Base-by-base conservation (phyloP, 1,140 invertebrate genomes). In the Onthophagus taurus region DNA sequence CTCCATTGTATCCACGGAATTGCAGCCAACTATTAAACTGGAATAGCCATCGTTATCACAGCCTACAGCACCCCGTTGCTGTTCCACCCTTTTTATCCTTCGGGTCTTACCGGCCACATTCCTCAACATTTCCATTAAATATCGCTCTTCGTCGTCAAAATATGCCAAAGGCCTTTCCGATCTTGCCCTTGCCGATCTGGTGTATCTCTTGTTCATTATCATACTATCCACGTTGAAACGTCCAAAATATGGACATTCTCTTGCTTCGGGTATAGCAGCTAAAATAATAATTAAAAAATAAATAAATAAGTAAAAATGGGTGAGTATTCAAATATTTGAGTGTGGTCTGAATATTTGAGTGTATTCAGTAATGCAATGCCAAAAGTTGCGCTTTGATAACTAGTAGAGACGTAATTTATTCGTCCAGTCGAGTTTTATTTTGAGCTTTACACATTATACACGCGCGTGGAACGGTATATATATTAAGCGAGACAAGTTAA, bases 231-330 rank as follows among this genome's bases (percentile, higher is more conserved):
- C 75, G 11, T 71, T 71, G 63, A 80, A 84, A 50, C 80, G 74
- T 0, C 81, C 81, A 50, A 78, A 61, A 54, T 81, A 76, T 0
- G 81, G 81, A 60, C 81, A 84, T 21, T 75, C 70, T 45, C 73
- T 66, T 4, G 74, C 72, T 38, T 75, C 73, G 26, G 78, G 72
- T 3, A 72, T 70, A 13, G 76, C 78, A 6, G 80, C 81, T 84
- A 70, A 4, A 75, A 77, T 57, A 58, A 50, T n/a, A n/a, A n/a
- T n/a, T n/a, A n/a, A n/a, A n/a, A n/a, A n/a, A n/a, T n/a, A n/a
- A n/a, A n/a, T n/a, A n/a, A n/a, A n/a, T n/a, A n/a, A n/a, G n/a
- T n/a, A n/a, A n/a, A n/a, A n/a, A n/a, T n/a, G n/a, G n/a, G n/a
- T n/a, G n/a, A n/a, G n/a, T n/a, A n/a, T n/a, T n/a, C n/a, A n/a